Base-by-base conservation (phyloP, 2,888 invertebrate species). In the Parthenolecanium corni region DNA sequence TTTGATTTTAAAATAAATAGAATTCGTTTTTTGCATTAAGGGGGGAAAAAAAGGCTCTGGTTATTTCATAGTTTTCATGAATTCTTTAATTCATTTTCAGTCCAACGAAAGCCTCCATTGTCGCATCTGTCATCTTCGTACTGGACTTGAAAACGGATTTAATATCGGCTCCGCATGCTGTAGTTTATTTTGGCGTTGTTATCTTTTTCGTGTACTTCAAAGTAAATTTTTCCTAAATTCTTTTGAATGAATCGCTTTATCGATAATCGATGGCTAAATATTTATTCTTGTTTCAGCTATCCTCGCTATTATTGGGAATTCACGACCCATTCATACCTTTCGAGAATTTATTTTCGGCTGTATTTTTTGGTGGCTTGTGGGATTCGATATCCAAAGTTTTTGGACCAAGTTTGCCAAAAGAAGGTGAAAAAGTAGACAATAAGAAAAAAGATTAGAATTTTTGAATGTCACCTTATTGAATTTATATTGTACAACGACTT, bases 281-380 rank as follows among this genome's bases (percentile, higher is more conserved):
- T 52, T 42, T 18, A 11, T 46, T 44, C 44, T 16, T 4, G 42
- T 18, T 57, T 68, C 78, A 89, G 82, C 75, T 98, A 66, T 94
- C 95, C 20, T 94, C 96, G 9, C 87, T 98, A 71, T 78, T 99
- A 64, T 80, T 98, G 70, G 94, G 95, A 69, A 96, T 98, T 71
- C 93, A 94, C 73, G 98, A 99, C 79, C 98, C 98, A 42, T 97
- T 99, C 77, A 84, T 93, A 71, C 98, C 98, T 14, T 94, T 98
- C 73, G 98, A 99, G 79, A 99, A 99, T 75, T 79, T 99, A 64
- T 87, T 91, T 78, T 97, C 95, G 74, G 94, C 96, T 21, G 77
- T 96, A 57, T 93, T 93, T 79, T 83, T 98, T 76, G 98, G 98
- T 44, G 98, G 98, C 62, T 89, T 98, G 73, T 96, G 95, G 90